Evolutionary conservation across 2,888 invertebrate species (phyloP), one percentile per base, ranked within the genome.

Genomic region (Odontothrips loti): DNA sequence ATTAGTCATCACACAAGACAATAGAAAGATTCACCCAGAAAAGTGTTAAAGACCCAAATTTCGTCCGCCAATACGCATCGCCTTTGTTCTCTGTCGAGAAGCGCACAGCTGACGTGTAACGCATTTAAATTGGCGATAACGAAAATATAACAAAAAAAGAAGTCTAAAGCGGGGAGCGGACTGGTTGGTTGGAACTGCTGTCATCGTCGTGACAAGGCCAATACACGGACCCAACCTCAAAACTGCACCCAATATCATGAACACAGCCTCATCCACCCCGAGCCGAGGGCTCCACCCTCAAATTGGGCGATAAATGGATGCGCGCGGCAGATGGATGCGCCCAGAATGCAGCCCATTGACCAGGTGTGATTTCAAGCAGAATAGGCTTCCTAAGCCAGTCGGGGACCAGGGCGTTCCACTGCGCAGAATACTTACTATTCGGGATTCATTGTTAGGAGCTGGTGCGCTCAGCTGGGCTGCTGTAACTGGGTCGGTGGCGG

Each of bases 341-440:
- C 20, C 17, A 58, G 11, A n/a, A 58, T 8, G 10, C 23, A 2
- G 68, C 23, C 68, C 12, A 75, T 27, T 75, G 68, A 75, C 68
- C 68, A 27, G 23, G 68, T 75, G 11, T 27, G 68, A 27, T 75
- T 75, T 12, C 12, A 75, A 75, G 27, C 23, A 27, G 27, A 75
- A 75, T 75, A 75, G 68, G 68, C 68, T 75, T 27, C n/a, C 68
- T 23, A 23, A 75, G 68, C 27, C 23, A 75, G 8, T 27, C 68
- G 12, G 58, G 58, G 68, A 51, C 10, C 27, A 10, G 68, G 68
- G 68, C 68, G 68, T 75, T 75, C 4, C 83, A 84, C 83, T 83
- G 87, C 86, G 87, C 87, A 86, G 86, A 85, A 88, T 91, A 92
- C 94, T 94, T 89, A 94, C 94, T 94, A 94, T 91, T 94, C 94